These are phyloP conservation scores for Palloptera scutellata DNA, from an alignment of 2,888 invertebrate species.

Conservation along the genomic window DNA sequence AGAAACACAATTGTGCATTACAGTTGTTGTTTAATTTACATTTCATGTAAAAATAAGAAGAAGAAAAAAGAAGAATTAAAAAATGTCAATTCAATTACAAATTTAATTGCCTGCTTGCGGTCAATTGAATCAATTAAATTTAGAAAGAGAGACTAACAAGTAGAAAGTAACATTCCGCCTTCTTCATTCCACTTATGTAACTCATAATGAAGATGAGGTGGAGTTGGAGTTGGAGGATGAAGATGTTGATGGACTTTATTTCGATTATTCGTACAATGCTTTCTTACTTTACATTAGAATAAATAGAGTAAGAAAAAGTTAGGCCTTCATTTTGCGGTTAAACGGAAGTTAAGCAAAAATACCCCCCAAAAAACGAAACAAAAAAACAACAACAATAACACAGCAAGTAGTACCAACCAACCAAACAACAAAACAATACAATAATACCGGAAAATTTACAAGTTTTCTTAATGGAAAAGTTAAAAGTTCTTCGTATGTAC, in stretches of 20 bases:
- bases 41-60: no score
- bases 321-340: slow-evolving; percentile 12
- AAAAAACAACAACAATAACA: neutral
- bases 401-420: no score
- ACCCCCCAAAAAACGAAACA: neutral
- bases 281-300: no score
- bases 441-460: slow-evolving; percentile 25
- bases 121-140: slow-evolving; percentile 39
- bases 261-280: no score
- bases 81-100: slow-evolving; percentile 34
- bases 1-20: no score
- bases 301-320: no score
- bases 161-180: neutral
- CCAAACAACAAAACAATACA: neutral
- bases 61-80: neutral
- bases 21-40: no score
- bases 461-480: slow-evolving; percentile 35
- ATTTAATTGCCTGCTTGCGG: slow-evolving; percentile 37
- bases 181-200: no score
- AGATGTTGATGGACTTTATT: no score
- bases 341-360: slow-evolving; percentile 14
- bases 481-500: slow-evolving; percentile 24
- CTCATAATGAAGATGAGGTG: no score
- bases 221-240: no score
- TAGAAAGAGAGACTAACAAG: neutral